These are phyloP conservation scores for Nesospiza acunhae DNA, from an alignment of 2,113 vertebrate genomes.

Conservation along the genomic window DNA sequence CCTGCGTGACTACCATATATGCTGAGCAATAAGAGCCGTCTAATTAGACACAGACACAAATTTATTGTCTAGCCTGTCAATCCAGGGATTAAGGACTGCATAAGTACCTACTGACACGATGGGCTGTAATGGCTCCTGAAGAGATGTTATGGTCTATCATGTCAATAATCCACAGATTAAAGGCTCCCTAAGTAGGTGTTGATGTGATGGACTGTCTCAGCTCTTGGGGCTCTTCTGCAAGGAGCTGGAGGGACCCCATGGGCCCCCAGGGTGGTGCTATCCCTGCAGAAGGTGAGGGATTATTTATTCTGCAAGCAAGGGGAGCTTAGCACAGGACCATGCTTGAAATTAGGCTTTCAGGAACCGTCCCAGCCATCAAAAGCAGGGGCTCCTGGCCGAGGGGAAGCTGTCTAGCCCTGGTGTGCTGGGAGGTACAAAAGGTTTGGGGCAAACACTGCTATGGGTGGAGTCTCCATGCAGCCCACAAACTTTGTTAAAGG, in stretches of 20 bases:
- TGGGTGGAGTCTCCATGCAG: background rate
- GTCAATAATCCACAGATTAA: conserved; percentile 51
- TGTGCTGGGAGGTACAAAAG: background rate
- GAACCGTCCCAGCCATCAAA: background rate
- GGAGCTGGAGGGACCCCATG: background rate
- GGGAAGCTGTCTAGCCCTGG: background rate
- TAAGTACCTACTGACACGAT: conserved; percentile 12
- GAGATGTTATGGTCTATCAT: conserved; percentile 11
- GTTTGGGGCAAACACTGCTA: background rate
- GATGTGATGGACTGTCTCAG: background rate
- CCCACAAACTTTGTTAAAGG: background rate
- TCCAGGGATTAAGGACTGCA: background rate
- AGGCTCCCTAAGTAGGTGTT: background rate
- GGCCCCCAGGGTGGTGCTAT: background rate
- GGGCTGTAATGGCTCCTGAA: conserved; percentile 21
- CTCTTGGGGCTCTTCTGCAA: background rate
- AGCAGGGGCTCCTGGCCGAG: too few relatives aligned
- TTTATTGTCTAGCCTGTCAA: conserved; percentile 37
- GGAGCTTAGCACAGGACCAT: background rate
- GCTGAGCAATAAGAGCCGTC: conserved; percentile 11
- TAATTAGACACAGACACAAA: conserved; percentile 31
- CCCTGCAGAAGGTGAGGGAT: background rate
- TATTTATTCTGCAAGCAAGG: background rate
- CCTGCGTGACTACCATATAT: background rate
- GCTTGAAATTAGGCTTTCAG: background rate